These are phyloP conservation scores for Dasyprocta punctata DNA, from an alignment of 2,113 vertebrate species.

Conservation along the genomic window DNA sequence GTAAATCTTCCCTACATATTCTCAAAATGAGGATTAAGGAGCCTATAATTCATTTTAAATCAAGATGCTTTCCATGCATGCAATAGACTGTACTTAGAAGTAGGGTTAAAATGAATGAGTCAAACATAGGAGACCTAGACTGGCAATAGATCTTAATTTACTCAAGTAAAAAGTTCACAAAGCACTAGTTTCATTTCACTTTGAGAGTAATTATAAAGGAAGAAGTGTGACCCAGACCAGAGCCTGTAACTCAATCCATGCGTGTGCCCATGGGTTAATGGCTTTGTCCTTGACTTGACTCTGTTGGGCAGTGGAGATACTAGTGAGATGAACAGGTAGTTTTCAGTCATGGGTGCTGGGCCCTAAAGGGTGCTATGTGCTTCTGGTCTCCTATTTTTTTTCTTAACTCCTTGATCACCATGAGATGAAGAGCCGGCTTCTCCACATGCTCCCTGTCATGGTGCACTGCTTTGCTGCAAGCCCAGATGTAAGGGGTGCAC, in stretches of 20 bases:
- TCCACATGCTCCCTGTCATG: background rate
- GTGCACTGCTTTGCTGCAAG: background rate
- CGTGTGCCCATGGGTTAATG: fast-evolving
- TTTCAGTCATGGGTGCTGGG: fast-evolving
- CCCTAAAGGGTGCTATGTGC: background rate
- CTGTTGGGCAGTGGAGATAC: background rate
- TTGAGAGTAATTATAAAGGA: background rate
- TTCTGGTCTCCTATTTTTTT: background rate
- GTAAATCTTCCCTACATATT: background rate
- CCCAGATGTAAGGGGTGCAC: background rate
- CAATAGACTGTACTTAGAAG: background rate
- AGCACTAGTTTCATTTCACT: background rate
- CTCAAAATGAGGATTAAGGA: background rate
- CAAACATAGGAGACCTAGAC: background rate
- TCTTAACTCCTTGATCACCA: background rate
- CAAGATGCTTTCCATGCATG: background rate
- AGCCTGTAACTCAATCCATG: fast-evolving
- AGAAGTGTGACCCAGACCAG: background rate
- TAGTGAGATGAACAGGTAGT: background rate
- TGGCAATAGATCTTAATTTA: background rate
- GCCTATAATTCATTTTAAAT: background rate
- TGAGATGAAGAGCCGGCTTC: background rate
- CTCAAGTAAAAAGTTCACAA: too few relatives aligned
- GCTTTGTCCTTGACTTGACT: background rate
- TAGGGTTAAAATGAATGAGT: background rate